Conservation (phyloP, 2,113 vertebrate species). For the Atractosteus spatula region DNA sequence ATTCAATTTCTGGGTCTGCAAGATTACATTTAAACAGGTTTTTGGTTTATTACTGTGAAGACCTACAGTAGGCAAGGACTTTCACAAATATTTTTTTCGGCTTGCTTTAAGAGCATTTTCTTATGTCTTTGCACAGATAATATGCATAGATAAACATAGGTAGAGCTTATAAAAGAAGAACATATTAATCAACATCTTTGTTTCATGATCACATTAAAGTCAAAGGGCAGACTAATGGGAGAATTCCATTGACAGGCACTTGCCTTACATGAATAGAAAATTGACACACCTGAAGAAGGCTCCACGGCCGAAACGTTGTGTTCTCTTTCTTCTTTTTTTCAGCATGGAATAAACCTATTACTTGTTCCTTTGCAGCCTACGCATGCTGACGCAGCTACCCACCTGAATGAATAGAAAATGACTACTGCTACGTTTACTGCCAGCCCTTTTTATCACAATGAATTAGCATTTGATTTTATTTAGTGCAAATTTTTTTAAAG, state of each 20-base stretch:
- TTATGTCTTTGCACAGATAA: not conserved
- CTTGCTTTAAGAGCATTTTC: not conserved
- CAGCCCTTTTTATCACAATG: constrained; percentile 4
- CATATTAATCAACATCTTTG: not conserved
- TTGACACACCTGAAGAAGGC: no score
- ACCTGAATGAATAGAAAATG: constrained; percentile 11
- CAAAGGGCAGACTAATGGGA: constrained; percentile 8
- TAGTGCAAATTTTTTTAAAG: not conserved
- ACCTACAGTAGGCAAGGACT: not conserved
- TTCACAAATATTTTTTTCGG: not conserved
- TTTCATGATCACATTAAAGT: not conserved
- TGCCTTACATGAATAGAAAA: constrained; percentile 1
- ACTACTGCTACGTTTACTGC: constrained; percentile 14
- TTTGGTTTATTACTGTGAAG: not conserved
- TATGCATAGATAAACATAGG: not conserved
- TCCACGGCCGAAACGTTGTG: no score
- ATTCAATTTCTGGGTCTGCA: constrained; percentile 2
- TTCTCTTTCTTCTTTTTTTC: no score
- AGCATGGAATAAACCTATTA: no score
- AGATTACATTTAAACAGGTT: constrained; percentile 1
- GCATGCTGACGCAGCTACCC: no score
- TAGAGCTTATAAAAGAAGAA: not conserved
- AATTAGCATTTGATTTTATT: constrained; percentile 8
- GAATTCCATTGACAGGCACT: not conserved
- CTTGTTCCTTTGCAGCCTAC: no score